phyloP scores from a whole-genome alignment of 2,113 vertebrate genomes.

The Seriola dumerili region DNA sequence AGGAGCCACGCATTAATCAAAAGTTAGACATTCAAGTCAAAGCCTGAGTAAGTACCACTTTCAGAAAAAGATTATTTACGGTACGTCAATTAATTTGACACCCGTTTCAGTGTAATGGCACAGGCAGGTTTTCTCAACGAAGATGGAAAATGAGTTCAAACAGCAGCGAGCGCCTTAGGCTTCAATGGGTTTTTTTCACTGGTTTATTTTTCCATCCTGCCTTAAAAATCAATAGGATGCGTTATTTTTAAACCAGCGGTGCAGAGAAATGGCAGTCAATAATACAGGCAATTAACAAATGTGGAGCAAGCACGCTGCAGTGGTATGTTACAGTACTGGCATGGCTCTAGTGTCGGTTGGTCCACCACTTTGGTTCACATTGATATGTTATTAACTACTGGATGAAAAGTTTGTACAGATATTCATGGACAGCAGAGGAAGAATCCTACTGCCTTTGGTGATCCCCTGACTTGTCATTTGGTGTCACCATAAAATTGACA shows the following conservation, averaged over 20 bases:
- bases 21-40: conserved; percentile 47
- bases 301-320: conserved; percentile 17
- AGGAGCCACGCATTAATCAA: conserved; percentile 31
- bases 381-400: background rate
- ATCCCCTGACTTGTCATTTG: too few relatives aligned
- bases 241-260: conserved; percentile 47
- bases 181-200: conserved; percentile 33
- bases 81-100: conserved; percentile 24
- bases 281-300: conserved; percentile 33
- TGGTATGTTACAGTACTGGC: background rate
- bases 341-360: background rate
- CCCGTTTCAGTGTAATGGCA: conserved; percentile 11
- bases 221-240: conserved; percentile 68
- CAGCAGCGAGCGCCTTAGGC: conserved; percentile 24
- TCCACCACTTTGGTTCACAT: background rate
- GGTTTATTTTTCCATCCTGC: conserved; percentile 52
- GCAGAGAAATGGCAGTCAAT: conserved; percentile 47
- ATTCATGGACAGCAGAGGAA: background rate
- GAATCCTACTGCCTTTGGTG: too few relatives aligned
- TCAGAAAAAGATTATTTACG: conserved; percentile 49
- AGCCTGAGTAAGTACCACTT: conserved; percentile 26
- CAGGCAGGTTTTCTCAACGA: conserved; percentile 29
- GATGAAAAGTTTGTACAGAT: background rate
- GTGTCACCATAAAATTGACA: too few relatives aligned
- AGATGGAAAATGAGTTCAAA: conserved; percentile 39